Evolutionary conservation across 2,113 vertebrate species (phyloP).

Genomic region (Oenanthe oenanthe): DNA sequence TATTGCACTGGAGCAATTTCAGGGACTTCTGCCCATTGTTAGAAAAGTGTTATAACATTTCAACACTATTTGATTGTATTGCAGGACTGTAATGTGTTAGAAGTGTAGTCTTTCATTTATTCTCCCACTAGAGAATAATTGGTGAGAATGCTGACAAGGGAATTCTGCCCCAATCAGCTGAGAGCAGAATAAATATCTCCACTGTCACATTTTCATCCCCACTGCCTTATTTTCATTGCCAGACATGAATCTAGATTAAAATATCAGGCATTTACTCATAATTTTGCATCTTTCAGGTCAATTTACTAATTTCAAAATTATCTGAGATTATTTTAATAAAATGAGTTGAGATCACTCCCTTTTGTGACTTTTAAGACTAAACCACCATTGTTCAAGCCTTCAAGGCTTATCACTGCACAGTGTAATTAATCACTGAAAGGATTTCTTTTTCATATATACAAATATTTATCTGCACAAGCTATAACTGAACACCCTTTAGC

Average conservation of each 20-base stretch:
- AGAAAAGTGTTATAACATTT: not conserved
- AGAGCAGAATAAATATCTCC: not conserved
- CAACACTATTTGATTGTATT: not conserved
- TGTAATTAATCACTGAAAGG: not conserved
- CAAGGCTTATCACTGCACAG: not conserved
- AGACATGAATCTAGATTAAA: not conserved
- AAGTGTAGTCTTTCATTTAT: not conserved
- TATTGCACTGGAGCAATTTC: not conserved
- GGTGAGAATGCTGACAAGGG: not conserved
- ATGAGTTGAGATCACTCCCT: not conserved
- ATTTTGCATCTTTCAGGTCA: not conserved
- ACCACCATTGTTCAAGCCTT: not conserved
- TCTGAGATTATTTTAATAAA: not conserved
- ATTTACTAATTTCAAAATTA: not conserved
- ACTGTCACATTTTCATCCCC: not conserved
- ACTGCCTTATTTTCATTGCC: not conserved
- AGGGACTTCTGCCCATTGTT: not conserved
- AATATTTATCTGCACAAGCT: not conserved
- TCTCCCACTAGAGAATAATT: not conserved
- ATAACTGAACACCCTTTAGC: not conserved
- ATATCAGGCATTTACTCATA: not conserved
- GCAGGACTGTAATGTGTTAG: not conserved
- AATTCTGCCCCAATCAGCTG: not conserved
- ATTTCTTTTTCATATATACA: conserved; percentile 7
- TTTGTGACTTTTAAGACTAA: not conserved